Evolutionary conservation across 2,113 vertebrate species (phyloP).

Genomic region (Lonchura striata): DNA sequence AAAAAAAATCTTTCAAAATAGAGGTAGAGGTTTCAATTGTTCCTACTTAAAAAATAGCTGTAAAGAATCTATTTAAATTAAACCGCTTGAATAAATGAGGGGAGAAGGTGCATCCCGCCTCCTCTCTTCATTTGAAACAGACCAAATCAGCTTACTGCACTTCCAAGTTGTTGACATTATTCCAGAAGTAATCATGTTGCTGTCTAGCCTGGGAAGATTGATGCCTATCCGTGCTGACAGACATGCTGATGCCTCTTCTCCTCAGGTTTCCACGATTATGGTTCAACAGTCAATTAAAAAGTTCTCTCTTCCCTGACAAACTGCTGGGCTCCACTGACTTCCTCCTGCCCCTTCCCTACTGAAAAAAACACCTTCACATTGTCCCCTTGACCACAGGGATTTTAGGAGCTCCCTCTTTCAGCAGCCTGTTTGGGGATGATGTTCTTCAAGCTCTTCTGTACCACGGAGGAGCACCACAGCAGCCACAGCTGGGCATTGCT

Average conservation of each 20-base stretch:
- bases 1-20: background rate
- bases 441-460: background rate
- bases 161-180: slow-evolving; percentile 14
- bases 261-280: slow-evolving; percentile 34
- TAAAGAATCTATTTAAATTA: background rate
- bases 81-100: background rate
- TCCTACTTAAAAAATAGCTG: background rate
- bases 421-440: background rate
- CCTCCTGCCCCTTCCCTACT: background rate
- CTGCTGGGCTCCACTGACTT: background rate
- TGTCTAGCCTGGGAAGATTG: slow-evolving; percentile 15
- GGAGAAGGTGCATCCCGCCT: background rate
- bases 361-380: background rate
- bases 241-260: slow-evolving; percentile 28
- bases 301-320: slow-evolving; percentile 30
- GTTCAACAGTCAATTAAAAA: slow-evolving; percentile 45
- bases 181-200: slow-evolving; percentile 53
- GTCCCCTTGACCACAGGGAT: background rate
- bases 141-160: slow-evolving; percentile 17
- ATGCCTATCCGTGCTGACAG: slow-evolving; percentile 39
- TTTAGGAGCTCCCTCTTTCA: background rate
- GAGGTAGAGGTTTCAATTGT: background rate
- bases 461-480: accelerated
- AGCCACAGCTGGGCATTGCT: background rate
- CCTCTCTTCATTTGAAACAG: background rate